Evolutionary conservation across 2,113 vertebrate genomes (phyloP), one percentile per base, ranked within the genome.

Genomic region (Puffinus mauretanicus): DNA sequence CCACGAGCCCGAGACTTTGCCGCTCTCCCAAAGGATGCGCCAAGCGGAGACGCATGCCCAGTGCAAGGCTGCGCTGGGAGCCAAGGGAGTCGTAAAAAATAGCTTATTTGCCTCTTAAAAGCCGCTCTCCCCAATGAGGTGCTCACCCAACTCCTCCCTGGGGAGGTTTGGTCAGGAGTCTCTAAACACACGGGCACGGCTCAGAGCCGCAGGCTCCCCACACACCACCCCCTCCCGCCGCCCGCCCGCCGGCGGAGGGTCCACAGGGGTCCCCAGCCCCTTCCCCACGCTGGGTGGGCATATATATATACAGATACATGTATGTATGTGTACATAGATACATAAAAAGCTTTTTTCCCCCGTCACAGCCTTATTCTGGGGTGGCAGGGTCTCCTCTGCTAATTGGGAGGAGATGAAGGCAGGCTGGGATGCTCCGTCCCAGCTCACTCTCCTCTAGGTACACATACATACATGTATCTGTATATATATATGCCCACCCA

Each of bases 21-120:
- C 0, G 2, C 32, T 60, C 9, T 14, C 55, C 1, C 3, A 57
- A 46, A 58, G 32, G 57, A 40, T 51, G 57, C 1, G 1, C 62
- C 6, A 6, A 44, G 36, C 0, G 2, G 64, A 29, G 32, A 20
- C 1, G 4, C 47, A 9, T 1, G 2, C 49, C 69, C n/a, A 7
- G 21, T 13, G 34, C 42, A 27, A 60, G 34, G 52, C 83, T 11
- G 26, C 7, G 11, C 32, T 34, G 36, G 32, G 42, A n/a, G 27
- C 40, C 16, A 4, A 76, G 57, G 10, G 9, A 38, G 19, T 7
- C 1, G 3, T 44, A 38, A 34, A 51, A 51, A 77, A 65, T 11
- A 65, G 36, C 36, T 49, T 58, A 11, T 38, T 46, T 46, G 29
- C 14, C 57, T 71, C 42, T 70, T 57, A 5, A 13, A 88, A 51